Evolutionary conservation across 2,888 invertebrate species (phyloP).

Genomic region (Harmothoe impar): DNA sequence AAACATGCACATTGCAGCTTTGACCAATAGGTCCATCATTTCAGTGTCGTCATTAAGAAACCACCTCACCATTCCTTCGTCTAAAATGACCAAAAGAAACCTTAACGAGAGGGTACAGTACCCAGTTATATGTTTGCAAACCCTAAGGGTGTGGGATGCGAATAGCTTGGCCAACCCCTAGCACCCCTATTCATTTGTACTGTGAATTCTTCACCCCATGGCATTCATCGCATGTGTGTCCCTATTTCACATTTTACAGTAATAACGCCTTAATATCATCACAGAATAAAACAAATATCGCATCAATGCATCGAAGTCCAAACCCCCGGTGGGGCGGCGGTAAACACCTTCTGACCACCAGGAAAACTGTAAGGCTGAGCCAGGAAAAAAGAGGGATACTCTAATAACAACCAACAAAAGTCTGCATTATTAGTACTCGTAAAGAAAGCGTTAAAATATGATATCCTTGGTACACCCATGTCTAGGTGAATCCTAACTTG

Average conservation of each 20-base stretch:
- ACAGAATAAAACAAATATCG: constrained; percentile 58
- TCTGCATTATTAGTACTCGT: background rate
- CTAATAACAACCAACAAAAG: background rate
- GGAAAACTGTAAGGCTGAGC: constrained; percentile 35
- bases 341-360: background rate
- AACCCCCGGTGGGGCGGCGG: constrained; percentile 28
- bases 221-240: background rate
- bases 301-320: constrained; percentile 58
- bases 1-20: background rate
- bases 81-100: constrained; percentile 27
- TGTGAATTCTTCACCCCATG: background rate
- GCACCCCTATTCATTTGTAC: constrained; percentile 1
- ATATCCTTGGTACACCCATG: too few species aligned
- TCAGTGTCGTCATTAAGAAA: constrained; percentile 7
- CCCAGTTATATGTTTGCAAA: background rate
- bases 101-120: constrained; percentile 27
- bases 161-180: constrained; percentile 31
- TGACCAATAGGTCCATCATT: background rate
- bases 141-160: background rate
- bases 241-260: background rate
- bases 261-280: constrained; percentile 53
- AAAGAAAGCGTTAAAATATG: too few species aligned
- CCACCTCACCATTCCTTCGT: constrained; percentile 11
- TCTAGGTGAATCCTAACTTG: too few species aligned
- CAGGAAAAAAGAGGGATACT: background rate